These are phyloP conservation scores for Apodemia duryi DNA, from an alignment of 2,888 invertebrate species.

Conservation along the genomic window DNA sequence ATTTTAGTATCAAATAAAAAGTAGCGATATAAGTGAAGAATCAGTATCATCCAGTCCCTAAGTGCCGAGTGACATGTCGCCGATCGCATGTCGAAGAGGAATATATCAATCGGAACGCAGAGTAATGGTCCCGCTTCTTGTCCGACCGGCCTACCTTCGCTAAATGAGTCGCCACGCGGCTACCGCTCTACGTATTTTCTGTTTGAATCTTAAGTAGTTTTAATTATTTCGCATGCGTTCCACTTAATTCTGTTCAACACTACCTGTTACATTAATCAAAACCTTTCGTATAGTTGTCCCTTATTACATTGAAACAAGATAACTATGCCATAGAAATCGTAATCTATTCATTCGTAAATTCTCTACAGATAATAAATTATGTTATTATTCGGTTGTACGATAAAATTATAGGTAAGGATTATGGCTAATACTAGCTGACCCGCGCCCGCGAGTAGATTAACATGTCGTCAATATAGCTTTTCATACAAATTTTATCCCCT, in stretches of 20 bases:
- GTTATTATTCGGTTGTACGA: neutral
- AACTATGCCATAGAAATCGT: neutral
- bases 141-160: conserved; percentile 40
- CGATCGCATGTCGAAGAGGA: conserved; percentile 71
- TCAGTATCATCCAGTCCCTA: conserved; percentile 29
- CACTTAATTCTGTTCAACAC: conserved; percentile 44
- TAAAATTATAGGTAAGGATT: no score
- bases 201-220: conserved; percentile 76
- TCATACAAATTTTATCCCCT: no score
- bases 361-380: conserved; percentile 2
- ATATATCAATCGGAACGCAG: conserved; percentile 69
- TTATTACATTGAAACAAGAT: conserved; percentile 12
- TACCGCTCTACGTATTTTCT: conserved; percentile 55
- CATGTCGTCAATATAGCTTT: no score
- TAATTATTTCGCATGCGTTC: conserved; percentile 69
- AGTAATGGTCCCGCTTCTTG: conserved; percentile 55
- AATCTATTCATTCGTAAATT: conserved; percentile 1
- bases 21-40: neutral
- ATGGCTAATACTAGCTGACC: no score
- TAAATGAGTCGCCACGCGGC: conserved; percentile 49
- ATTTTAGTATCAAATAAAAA: neutral
- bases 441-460: no score
- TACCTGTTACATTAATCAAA: conserved; percentile 17
- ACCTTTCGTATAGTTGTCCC: conserved; percentile 10
- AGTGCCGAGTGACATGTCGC: conserved; percentile 65